A percentile compares a stretch with the other conserved stretches of the same genome.
Evolutionary conservation across 2,113 vertebrate genomes (phyloP).

Genomic region (Salvelinus alpinus): DNA sequence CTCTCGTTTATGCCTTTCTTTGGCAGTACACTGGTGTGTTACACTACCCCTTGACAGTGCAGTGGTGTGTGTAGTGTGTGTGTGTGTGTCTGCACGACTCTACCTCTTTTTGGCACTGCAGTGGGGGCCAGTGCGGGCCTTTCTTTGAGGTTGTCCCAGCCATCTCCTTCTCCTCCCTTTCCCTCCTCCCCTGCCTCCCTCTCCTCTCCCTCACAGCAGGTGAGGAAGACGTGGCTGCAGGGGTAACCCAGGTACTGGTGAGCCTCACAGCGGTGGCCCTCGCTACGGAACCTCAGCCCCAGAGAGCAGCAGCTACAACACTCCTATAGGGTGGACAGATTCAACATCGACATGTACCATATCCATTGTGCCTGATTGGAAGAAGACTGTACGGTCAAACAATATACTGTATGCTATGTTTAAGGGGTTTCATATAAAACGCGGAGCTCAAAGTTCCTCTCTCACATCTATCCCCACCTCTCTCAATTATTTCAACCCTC

Average conservation of each 20-base stretch:
- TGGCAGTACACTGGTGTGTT: no score
- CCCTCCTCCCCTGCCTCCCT: conserved; percentile 46
- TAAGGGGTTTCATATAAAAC: no score
- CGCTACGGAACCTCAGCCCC: conserved; percentile 78
- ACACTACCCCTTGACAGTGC: no score
- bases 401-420: no score
- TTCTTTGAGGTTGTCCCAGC: conserved; percentile 70
- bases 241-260: conserved; percentile 83
- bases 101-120: conserved; percentile 78
- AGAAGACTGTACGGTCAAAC: no score
- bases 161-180: conserved; percentile 49
- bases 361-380: no score
- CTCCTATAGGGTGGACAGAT: conserved; percentile 73
- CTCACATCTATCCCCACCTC: no score
- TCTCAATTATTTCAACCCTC: no score
- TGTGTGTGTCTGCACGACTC: conserved; percentile 5
- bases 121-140: conserved; percentile 72
- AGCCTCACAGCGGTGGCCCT: conserved; percentile 79
- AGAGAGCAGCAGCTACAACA: conserved; percentile 92
- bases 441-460: no score
- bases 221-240: conserved; percentile 85
- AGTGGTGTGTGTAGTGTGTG: no score
- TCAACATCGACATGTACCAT: background rate
- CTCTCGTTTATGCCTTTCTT: no score
- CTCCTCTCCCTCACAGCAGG: conserved; percentile 83